Evolutionary conservation across 2,797 vertebrate species (phyloP), one percentile per base, ranked within the genome.

Genomic region (Caiman crocodilus): DNA sequence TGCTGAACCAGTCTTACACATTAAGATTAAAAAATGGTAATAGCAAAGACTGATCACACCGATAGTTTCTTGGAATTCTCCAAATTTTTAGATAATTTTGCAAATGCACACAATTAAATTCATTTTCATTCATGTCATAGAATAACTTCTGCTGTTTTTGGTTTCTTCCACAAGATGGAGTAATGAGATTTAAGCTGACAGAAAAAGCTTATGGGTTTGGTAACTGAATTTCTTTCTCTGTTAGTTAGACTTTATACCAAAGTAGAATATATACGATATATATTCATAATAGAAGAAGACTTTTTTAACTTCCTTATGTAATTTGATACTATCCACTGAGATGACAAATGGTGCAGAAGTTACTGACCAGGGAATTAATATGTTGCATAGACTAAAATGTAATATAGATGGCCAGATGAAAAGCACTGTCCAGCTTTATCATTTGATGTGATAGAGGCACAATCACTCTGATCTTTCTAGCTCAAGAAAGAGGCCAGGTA

Each of bases 151-250:
- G 94, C 76, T 14, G 1, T 96, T 95, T 90, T 83, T 63, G 28
- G 76, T 58, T 95, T 90, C 86, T 94, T 95, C 98, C 98, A 98
- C 98, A 95, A 97, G 98, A 97, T 98, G 98, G 98, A 81, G 97
- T 82, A 92, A n/a, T 84, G 50, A 57, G 95, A 95, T 94, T 59
- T 97, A 69, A 76, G 60, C 88, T 76, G 57, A 61, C 75, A 87
- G 57, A 83, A 83, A 50, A 60, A 4, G 3, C 25, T 55, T 1
- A 0, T 14, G 57, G 50, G 71, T 85, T 92, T n/a, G 82, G 56
- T 25, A 87, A 95, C 25, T 28, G 30, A 35, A 85, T 89, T 90
- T 92, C 65, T 92, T 95, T 91, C 73, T 89, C 3, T 25, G 76
- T 73, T 30, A 25, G 82, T 94, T 87, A 96, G 85, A 88, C 84